Percentiles rank a stretch among this genome's conserved stretches.
Evolutionary conservation across 2,888 invertebrate genomes (phyloP).

Genomic region (Stomorhina lunata): DNA sequence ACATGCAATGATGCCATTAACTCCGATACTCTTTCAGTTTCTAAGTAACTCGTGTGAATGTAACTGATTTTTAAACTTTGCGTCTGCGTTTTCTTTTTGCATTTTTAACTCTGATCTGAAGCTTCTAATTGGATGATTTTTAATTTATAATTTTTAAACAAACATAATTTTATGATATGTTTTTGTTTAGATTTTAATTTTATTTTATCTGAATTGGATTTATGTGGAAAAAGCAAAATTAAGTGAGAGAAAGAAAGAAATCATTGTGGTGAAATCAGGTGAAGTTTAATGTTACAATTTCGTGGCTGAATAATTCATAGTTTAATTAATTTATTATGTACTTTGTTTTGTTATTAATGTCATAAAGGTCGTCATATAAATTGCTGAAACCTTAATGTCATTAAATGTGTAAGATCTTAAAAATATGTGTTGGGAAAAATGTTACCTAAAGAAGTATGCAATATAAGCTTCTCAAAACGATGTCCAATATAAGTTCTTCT

Average conservation of each 20-base stretch:
- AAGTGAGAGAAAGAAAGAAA: conserved; percentile 21
- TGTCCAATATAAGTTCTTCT: no score
- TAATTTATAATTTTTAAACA: conserved; percentile 28
- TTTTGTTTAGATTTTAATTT: conserved; percentile 23
- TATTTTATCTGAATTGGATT: neutral
- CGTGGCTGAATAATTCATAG: neutral
- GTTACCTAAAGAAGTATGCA: no score
- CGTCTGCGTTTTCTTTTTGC: neutral
- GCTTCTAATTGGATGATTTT: conserved; percentile 11
- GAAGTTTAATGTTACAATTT: conserved; percentile 17
- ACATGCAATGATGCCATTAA: conserved; percentile 66
- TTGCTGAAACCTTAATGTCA: no score
- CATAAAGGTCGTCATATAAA: neutral
- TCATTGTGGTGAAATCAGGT: conserved; percentile 51
- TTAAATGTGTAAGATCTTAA: no score
- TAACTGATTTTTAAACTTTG: conserved; percentile 52
- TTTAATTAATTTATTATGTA: conserved; percentile 10
- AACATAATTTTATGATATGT: conserved; percentile 47
- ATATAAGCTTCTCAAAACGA: no score
- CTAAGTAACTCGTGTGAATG: conserved; percentile 56
- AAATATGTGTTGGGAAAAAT: no score
- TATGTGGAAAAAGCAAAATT: neutral
- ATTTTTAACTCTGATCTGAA: neutral
- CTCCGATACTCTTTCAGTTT: neutral
- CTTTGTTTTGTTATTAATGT: neutral